Evolutionary conservation across 2,888 invertebrate species (phyloP), one percentile per base, ranked within the genome.

Genomic region (Euphydryas editha): DNA sequence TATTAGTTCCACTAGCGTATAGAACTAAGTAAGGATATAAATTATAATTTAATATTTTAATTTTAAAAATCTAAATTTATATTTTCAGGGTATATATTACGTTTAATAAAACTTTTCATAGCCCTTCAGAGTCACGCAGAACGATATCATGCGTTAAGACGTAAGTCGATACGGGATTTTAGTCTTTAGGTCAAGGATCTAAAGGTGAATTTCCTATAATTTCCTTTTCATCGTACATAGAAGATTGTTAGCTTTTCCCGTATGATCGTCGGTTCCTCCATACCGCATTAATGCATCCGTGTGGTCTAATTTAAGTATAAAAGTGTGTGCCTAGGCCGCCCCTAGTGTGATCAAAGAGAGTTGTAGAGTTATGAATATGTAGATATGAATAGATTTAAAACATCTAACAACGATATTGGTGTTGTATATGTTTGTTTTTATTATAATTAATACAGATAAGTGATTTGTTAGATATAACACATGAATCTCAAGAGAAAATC

Each of bases 221-320:
- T 24, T n/a, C 54, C 54, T 15, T n/a, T 54, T 17, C 10, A 36
- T n/a, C 36, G 36, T 54, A 54, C 17, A 54, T 54, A 56, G 60
- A 68, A 70, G 68, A 68, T 64, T 70, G 70, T 70, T 68, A 65
- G 59, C 69, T 62, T 71, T 72, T 69, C 67, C 68, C 60, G 65
- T 71, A 72, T 67, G 71, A 72, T 72, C 72, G 72, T 70, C 21
- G 54, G 54, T 68, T 70, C 42, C 62, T 62, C 62, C 47, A 59
- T 65, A 49, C 62, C 75, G 73, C 82, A 84, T 85, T 84, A 84
- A 85, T 83, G 84, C 84, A 74, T 65, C 76, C 76, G 73, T 81
- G 82, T 83, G 83, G 81, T 86, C 86, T 86, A 86, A 86, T 86
- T 85, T 84, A 81, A 81, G 84, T 85, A 82, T 79, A 82, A 81